Base-by-base conservation (phyloP, 2,797 vertebrate species). In the Rachycentron canadum region DNA sequence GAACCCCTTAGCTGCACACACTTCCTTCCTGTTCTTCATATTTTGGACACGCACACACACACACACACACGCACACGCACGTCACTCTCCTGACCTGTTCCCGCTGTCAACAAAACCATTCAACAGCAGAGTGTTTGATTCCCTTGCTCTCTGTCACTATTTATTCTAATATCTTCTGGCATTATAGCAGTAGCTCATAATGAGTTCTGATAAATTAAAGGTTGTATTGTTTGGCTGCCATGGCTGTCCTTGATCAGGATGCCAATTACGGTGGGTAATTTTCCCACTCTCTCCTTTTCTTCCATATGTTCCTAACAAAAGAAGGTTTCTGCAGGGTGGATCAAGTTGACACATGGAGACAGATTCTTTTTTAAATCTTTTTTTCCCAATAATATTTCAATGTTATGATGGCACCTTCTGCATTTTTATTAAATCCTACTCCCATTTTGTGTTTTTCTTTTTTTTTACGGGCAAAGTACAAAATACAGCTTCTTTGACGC, bases 251-350 rank as follows among this genome's bases (percentile, higher is more conserved):
- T 97, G 96, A 97, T 98, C 96, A 96, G 95, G 95, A 96, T 92
- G 93, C 94, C 97, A 97, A 97, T 98, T 98, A 97, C 87, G 87
- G 94, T 94, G 95, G 95, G 95, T 97, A 97, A 97, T 98, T 97
- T 96, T 94, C 87, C 79, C 73, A 73, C 96, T 94, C 94, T 94
- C 91, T 96, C 94, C 93, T 94, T 95, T 89, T 91, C 84, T 84
- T 75, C 85, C 65, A 95, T 95, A 96, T 95, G 95, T 96, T 86
- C 69, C 71, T 13, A 84, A 94, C 94, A 94, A 93, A 94, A 89
- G 90, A 77, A 88, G 78, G 73, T 93, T 94, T 91, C 80, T 80
- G 81, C 86, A 78, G 94, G 94, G 94, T 96, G 94, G 94, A 96
- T 95, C 92, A 92, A 95, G 95, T 95, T 98, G 97, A 98, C 97